Evolutionary conservation across 2,888 invertebrate species (phyloP), one percentile per base, ranked within the genome.

Genomic region (Cactoblastis cactorum): DNA sequence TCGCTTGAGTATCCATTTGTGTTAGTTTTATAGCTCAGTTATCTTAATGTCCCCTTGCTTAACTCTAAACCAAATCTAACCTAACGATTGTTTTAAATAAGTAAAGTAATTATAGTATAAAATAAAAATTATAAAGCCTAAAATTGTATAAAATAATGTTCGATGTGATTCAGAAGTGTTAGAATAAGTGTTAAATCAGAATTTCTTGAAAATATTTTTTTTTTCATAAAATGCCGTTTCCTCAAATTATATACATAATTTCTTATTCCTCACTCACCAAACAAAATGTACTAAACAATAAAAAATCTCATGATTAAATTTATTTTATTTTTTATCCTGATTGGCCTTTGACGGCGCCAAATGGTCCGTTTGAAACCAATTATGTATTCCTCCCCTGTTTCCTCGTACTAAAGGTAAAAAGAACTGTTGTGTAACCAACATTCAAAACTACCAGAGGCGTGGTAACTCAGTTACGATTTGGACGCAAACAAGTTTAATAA

Each of bases 401-500:
- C 15, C 43, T 28, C 28, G 28, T 43, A 15, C 28, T 43, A 24
- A 14, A 32, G 0, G n/a, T 33, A 18, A 35, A 35, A 34, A 46
- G 15, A 19, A 46, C 35, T 35, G 34, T 46, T 46, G 34, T 24
- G 9, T 24, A 48, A 28, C 37, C 17, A 24, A 46, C n/a, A 19
- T 14, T 19, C 11, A 1, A 22, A 35, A 18, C 22, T 12, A 22
- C 12, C 45, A 24, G 17, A 48, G 49, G 39, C 39, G 32, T 39
- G 38, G 24, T 15, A 43, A 32, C 43, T 38, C 19, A 41, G 19
- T 35, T 43, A 5, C 9, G 37, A 37, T 37, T 34, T 11, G 41
- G 45, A 51, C 35, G 49, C 49, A 52, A 50, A 51, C 49, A 51
- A 38, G 46, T 35, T 12, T 45, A 53, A 52, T 45, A 50, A 50